phyloP scores from a whole-genome alignment of 2,797 vertebrate species.

The Pogoniulus pusillus region DNA sequence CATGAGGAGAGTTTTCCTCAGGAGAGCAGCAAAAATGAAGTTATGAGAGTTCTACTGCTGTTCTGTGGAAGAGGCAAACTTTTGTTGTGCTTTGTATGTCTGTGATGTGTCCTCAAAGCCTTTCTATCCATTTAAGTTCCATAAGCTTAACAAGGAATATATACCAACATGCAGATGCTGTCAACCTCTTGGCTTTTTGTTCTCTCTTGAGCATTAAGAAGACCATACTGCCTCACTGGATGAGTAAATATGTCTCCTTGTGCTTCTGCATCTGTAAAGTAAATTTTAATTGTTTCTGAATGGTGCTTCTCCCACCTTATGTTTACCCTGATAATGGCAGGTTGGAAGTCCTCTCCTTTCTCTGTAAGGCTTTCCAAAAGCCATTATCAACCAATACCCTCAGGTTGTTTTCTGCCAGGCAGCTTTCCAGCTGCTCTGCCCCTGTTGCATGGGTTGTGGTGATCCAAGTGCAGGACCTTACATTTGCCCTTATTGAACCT shows the following conservation, averaged over 20 bases:
- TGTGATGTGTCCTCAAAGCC: not conserved
- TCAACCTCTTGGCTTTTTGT: not conserved
- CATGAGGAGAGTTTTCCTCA: not conserved
- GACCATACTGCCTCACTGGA: not conserved
- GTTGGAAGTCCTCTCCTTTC: not conserved
- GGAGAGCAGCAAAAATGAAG: not conserved
- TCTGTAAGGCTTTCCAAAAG: not conserved
- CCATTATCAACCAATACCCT: not conserved
- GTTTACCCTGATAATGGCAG: not conserved
- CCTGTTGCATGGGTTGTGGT: too few relatives aligned
- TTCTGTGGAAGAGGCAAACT: not conserved
- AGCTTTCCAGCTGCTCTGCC: too few relatives aligned
- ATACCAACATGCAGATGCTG: not conserved
- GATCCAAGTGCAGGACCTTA: too few relatives aligned
- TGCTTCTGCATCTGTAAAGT: not conserved
- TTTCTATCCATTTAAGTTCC: not conserved
- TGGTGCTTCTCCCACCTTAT: not conserved
- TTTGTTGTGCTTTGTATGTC: not conserved
- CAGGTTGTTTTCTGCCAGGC: too few relatives aligned
- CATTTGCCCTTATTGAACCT: too few relatives aligned
- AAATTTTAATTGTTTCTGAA: not conserved
- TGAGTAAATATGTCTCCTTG: not conserved
- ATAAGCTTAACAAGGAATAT: not conserved
- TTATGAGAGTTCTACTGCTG: not conserved
- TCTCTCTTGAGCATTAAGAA: not conserved